Evolutionary conservation across 2,888 invertebrate genomes (phyloP).

Genomic region (Margaritifera margaritifera): DNA sequence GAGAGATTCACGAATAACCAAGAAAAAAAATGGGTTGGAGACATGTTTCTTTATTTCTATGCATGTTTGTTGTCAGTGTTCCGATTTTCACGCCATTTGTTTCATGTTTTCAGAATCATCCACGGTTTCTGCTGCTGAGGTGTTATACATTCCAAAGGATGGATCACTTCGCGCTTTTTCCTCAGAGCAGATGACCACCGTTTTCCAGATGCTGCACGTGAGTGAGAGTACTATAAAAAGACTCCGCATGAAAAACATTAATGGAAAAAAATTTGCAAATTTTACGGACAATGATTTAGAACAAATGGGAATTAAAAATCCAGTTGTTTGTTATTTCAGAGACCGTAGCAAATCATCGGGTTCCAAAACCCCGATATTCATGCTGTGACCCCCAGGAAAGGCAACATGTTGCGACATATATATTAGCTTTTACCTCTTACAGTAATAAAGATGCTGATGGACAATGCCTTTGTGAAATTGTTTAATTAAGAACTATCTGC

Average conservation of each 20-base stretch:
- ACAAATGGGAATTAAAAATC: conserved; percentile 51
- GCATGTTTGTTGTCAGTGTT: too few relatives aligned
- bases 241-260: conserved; percentile 50
- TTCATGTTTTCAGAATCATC: background rate
- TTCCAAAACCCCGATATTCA: conserved; percentile 19
- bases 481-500: too few relatives aligned
- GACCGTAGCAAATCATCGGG: conserved; percentile 31
- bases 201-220: conserved; percentile 54
- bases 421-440: too few relatives aligned
- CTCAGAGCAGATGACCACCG: conserved; percentile 56
- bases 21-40: too few relatives aligned
- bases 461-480: too few relatives aligned
- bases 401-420: too few relatives aligned
- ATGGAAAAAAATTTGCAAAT: conserved; percentile 63
- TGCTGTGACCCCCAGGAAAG: conserved; percentile 15
- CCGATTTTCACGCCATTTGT: too few relatives aligned
- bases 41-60: too few relatives aligned
- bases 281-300: conserved; percentile 61
- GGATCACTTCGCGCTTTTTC: conserved; percentile 59
- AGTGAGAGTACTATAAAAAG: conserved; percentile 46
- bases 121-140: conserved; percentile 22
- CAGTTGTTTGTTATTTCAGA: conserved; percentile 51
- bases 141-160: conserved; percentile 54
- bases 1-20: too few relatives aligned
- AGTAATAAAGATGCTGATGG: too few relatives aligned